Percentiles rank a stretch among this genome's conserved stretches.
phyloP scores from a whole-genome alignment of 92 coral and sea anemone species.

The Palythoa heliodiscus region DNA sequence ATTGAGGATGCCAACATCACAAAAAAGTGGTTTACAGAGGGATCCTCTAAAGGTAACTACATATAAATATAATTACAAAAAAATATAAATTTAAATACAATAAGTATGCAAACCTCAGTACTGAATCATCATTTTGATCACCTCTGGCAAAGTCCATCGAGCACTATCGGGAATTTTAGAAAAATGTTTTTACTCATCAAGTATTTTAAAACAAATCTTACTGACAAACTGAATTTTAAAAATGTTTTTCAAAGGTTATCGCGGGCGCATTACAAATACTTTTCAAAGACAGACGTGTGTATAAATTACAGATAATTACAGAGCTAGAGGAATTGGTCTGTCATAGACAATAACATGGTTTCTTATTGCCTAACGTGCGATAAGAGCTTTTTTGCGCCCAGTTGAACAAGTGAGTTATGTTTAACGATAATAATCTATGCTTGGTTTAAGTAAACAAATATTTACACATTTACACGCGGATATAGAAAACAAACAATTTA shows the following conservation, averaged over 20 bases:
- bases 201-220: neutral
- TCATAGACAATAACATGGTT: conserved; percentile 16
- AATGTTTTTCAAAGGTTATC: conserved; percentile 30
- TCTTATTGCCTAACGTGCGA: neutral
- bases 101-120: too few species aligned
- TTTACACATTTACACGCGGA: neutral
- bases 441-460: conserved; percentile 24
- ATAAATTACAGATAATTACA: conserved; percentile 20
- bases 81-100: too few species aligned
- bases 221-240: conserved; percentile 19
- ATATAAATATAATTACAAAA: too few species aligned
- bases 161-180: too few species aligned
- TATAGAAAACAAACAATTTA: neutral
- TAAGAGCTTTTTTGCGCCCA: conserved; percentile 3
- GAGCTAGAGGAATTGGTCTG: neutral
- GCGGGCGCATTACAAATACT: conserved; percentile 13
- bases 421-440: neutral
- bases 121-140: too few species aligned
- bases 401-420: neutral
- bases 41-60: too few species aligned
- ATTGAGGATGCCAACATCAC: too few species aligned
- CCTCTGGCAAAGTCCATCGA: too few species aligned
- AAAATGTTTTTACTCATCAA: too few species aligned
- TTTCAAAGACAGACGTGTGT: conserved; percentile 3
- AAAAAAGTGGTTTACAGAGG: too few species aligned